Percentiles rank a stretch among this genome's conserved stretches.
Evolutionary conservation across 2,113 vertebrate genomes (phyloP).

Genomic region (Trachemys scripta): DNA sequence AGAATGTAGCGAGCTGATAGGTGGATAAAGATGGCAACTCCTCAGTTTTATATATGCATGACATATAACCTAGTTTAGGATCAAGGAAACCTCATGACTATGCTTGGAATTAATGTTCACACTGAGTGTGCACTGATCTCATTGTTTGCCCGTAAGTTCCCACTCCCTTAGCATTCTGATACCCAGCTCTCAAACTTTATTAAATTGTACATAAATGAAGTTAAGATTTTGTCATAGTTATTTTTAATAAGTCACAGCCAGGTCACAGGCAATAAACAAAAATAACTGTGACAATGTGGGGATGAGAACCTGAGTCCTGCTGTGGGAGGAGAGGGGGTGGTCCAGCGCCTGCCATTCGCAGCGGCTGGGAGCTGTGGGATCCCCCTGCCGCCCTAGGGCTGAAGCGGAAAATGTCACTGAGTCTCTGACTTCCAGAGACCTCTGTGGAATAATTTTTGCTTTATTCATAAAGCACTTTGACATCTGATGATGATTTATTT

Average conservation of each 20-base stretch:
- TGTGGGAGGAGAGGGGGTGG: too few relatives aligned
- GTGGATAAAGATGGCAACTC: background rate
- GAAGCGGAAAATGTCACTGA: too few relatives aligned
- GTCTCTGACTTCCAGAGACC: too few relatives aligned
- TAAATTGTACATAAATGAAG: background rate
- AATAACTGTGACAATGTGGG: too few relatives aligned
- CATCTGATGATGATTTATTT: background rate
- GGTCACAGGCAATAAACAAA: too few relatives aligned
- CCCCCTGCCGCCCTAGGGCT: too few relatives aligned
- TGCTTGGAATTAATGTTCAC: background rate
- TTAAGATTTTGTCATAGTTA: background rate
- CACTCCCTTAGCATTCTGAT: background rate
- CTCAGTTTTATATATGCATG: background rate
- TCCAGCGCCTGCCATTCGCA: too few relatives aligned
- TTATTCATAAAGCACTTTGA: background rate
- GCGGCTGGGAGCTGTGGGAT: too few relatives aligned
- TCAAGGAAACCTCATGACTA: background rate
- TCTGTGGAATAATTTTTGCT: too few relatives aligned
- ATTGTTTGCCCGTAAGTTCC: background rate
- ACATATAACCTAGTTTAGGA: background rate
- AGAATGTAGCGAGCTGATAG: background rate
- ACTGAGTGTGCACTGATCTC: background rate
- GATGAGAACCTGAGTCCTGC: too few relatives aligned
- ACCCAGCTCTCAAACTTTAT: background rate
- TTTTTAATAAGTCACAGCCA: background rate